Evolutionary conservation across 2,888 invertebrate species (phyloP).

Genomic region (Carpatolechia fugitivella): DNA sequence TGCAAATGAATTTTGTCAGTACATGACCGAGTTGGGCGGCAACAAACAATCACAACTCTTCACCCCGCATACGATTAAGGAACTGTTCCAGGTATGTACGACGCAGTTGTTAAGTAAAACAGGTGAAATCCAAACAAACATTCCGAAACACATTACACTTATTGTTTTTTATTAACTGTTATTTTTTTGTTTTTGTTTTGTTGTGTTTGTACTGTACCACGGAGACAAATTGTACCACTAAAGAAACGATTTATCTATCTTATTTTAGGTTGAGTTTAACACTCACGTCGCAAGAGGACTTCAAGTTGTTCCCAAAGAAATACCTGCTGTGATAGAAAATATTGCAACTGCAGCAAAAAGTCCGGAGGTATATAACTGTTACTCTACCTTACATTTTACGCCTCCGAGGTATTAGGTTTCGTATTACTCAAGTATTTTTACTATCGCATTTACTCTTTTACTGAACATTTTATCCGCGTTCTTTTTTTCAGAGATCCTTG

Average conservation of each 20-base stretch:
- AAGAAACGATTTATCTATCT: neutral
- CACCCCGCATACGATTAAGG: slow-evolving; percentile 69
- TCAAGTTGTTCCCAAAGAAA: slow-evolving; percentile 75
- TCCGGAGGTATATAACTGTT: slow-evolving; percentile 53
- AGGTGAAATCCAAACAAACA: no score
- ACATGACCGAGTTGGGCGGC: slow-evolving; percentile 71
- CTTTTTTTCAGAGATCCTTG: slow-evolving; percentile 44
- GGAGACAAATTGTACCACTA: no score
- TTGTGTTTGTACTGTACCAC: no score
- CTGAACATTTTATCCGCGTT: neutral
- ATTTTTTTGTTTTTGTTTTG: no score
- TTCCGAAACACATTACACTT: no score
- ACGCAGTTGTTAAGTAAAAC: no score
- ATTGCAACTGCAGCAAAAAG: slow-evolving; percentile 72
- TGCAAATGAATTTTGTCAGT: slow-evolving; percentile 67
- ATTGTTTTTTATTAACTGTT: no score
- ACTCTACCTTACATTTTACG: no score
- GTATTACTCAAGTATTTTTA: no score
- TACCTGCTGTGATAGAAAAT: slow-evolving; percentile 78
- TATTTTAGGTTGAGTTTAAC: slow-evolving; percentile 76
- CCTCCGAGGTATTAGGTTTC: no score
- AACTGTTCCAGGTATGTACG: slow-evolving; percentile 74
- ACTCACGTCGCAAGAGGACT: slow-evolving; percentile 77
- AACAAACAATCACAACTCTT: slow-evolving; percentile 71
- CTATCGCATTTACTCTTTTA: no score